These are phyloP conservation scores for Megaceryle torquata DNA, from an alignment of 2,113 vertebrate species.

Conservation along the genomic window DNA sequence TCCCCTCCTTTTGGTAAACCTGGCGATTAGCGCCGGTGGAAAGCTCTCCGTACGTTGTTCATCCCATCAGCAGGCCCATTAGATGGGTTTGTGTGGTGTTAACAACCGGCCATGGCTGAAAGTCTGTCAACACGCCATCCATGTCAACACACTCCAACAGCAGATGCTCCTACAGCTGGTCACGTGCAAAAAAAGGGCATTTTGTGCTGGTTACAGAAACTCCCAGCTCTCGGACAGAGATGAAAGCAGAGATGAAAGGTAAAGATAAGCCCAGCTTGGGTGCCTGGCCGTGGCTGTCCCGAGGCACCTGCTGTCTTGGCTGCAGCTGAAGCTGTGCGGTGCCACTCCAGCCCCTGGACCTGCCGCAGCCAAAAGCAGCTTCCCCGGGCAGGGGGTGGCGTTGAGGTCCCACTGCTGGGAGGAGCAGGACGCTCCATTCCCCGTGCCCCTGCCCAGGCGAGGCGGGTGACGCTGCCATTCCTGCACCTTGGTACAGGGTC, in stretches of 20 bases:
- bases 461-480: too few species aligned
- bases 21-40: not conserved
- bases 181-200: fast-evolving
- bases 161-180: not conserved
- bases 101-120: not conserved
- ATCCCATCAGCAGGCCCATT: not conserved
- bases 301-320: not conserved
- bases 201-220: not conserved
- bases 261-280: not conserved
- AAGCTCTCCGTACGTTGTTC: not conserved
- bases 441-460: not conserved
- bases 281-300: not conserved
- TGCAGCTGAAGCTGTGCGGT: fast-evolving
- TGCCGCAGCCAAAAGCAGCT: not conserved
- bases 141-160: not conserved
- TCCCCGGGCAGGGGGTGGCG: not conserved
- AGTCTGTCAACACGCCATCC: not conserved
- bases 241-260: not conserved
- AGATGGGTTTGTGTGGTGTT: not conserved
- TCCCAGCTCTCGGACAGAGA: not conserved
- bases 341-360: not conserved
- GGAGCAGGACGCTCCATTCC: not conserved
- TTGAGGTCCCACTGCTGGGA: fast-evolving
- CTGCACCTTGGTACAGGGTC: not conserved
- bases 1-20: not conserved